Conservation (phyloP, 2,888 invertebrate genomes). For the Trichopria drosophilae region DNA sequence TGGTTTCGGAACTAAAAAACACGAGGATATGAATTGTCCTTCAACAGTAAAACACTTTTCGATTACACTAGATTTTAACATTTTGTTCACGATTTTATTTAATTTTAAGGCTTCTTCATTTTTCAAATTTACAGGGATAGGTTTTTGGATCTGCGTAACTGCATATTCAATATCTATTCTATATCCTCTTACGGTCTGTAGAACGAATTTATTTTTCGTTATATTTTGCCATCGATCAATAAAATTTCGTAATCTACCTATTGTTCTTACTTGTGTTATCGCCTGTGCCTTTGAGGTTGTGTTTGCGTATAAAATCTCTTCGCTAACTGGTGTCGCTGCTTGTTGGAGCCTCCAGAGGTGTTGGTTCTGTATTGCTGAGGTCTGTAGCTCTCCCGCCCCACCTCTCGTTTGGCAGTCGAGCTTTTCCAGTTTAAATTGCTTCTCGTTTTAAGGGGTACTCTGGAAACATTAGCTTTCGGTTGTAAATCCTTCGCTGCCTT, state of each 20-base stretch:
- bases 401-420: no score
- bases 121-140: conserved; percentile 2
- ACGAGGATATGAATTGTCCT: conserved; percentile 21
- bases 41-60: conserved; percentile 1
- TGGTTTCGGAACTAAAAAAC: conserved; percentile 26
- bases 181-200: conserved; percentile 5
- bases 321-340: background rate
- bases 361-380: no score
- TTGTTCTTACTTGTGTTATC: conserved; percentile 14
- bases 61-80: conserved; percentile 13
- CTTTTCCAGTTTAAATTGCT: background rate
- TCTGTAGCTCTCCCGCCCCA: no score
- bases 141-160: background rate
- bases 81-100: background rate
- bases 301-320: no score
- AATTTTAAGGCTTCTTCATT: background rate
- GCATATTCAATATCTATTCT: conserved; percentile 2
- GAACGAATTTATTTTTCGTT: conserved; percentile 2
- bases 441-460: background rate
- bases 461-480: background rate
- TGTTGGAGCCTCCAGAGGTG: background rate
- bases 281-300: background rate
- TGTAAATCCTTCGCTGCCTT: background rate
- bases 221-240: conserved; percentile 10
- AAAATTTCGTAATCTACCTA: conserved; percentile 14